These are phyloP conservation scores for Labroides dimidiatus DNA, from an alignment of 2,797 vertebrate genomes.

Conservation along the genomic window DNA sequence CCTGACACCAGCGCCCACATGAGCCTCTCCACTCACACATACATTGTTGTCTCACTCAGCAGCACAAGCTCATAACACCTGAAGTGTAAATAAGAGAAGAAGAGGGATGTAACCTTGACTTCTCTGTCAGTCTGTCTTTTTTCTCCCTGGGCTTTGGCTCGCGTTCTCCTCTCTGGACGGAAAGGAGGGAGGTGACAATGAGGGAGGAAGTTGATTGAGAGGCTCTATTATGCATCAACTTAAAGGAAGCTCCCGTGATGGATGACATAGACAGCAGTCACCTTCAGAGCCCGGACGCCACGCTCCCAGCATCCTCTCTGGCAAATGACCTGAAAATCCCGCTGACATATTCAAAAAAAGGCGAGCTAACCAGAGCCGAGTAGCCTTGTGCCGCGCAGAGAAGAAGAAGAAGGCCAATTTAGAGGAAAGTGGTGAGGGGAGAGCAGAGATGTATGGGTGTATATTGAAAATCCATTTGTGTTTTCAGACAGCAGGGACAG, in stretches of 20 bases:
- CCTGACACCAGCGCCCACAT: constrained; percentile 56
- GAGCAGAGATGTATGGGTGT: constrained; percentile 61
- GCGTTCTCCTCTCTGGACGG: constrained; percentile 58
- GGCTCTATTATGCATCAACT: constrained; percentile 99
- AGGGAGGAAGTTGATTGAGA: constrained; percentile 97
- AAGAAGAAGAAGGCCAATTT: constrained; percentile 65
- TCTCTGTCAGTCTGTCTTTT: constrained; percentile 69
- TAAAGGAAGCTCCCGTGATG: constrained; percentile 98
- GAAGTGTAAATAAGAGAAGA: constrained; percentile 93
- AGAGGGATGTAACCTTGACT: constrained; percentile 95
- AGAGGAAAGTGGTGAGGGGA: constrained; percentile 41
- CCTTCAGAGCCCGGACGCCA: constrained; percentile 91
- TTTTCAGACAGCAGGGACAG: constrained; percentile 59
- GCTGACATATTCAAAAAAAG: constrained; percentile 94
- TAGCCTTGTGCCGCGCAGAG: constrained; percentile 61
- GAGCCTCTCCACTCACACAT: constrained; percentile 61
- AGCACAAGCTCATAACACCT: constrained; percentile 76
- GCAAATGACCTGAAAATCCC: constrained; percentile 99
- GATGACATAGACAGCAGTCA: constrained; percentile 96
- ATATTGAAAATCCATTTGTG: constrained; percentile 86
- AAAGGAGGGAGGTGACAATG: constrained; percentile 88
- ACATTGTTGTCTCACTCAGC: constrained; percentile 70
- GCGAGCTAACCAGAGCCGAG: constrained; percentile 52
- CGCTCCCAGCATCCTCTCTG: constrained; percentile 92
- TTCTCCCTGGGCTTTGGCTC: constrained; percentile 67